Evolutionary conservation across 2,888 invertebrate genomes (phyloP).

Genomic region (Coelopa pilipes): DNA sequence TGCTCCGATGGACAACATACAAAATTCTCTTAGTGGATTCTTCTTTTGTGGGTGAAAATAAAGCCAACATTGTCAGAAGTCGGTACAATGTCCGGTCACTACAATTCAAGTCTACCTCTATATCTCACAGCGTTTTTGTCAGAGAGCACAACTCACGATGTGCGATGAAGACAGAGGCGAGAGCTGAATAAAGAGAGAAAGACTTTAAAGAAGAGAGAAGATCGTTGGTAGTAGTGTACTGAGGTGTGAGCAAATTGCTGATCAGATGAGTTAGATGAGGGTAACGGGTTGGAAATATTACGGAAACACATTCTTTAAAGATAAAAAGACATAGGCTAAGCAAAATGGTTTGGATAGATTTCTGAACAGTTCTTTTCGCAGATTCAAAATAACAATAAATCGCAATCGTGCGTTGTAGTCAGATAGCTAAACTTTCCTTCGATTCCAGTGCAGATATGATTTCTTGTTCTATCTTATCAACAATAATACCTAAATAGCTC

Average conservation of each 20-base stretch:
- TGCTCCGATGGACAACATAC: too few species aligned
- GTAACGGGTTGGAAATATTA: background rate
- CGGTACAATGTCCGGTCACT: background rate
- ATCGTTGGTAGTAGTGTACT: background rate
- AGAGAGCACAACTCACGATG: background rate
- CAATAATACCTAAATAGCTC: too few species aligned
- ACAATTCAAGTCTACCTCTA: background rate
- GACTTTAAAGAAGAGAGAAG: background rate
- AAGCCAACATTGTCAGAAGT: background rate
- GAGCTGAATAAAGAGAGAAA: slow-evolving; percentile 16
- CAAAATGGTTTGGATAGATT: too few species aligned
- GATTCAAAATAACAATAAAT: too few species aligned
- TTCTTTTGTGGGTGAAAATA: background rate
- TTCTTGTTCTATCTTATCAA: too few species aligned
- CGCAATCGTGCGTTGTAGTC: too few species aligned
- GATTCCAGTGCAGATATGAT: too few species aligned
- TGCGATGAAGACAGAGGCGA: background rate
- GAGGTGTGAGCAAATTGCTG: background rate
- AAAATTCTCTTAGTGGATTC: background rate
- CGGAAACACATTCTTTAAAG: background rate
- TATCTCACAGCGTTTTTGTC: too few species aligned
- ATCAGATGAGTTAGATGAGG: slow-evolving; percentile 3
- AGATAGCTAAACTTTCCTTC: too few species aligned
- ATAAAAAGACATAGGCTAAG: background rate
- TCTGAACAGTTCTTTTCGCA: too few species aligned